Evolutionary conservation across 2,888 invertebrate species (phyloP).

Genomic region (Lasioglossum pauxillum): DNA sequence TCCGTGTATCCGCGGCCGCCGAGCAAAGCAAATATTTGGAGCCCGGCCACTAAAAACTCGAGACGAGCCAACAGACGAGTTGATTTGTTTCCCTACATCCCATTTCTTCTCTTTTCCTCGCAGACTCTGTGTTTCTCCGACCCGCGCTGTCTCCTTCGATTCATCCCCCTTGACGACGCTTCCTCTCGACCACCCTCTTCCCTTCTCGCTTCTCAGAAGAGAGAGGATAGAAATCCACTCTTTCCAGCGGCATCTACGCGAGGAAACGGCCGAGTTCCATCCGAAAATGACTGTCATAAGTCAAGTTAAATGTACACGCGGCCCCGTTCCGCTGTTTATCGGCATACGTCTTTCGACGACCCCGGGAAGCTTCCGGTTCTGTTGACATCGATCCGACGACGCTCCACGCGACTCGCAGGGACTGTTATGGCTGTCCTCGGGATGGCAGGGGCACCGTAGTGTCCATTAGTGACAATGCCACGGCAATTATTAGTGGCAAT

Average conservation of each 20-base stretch:
- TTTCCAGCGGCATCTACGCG: constrained; percentile 16
- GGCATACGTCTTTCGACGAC: constrained; percentile 53
- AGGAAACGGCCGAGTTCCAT: constrained; percentile 58
- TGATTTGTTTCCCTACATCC: constrained; percentile 83
- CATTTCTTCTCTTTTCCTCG: constrained; percentile 67
- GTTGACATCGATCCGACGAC: constrained; percentile 37
- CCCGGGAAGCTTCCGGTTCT: constrained; percentile 44
- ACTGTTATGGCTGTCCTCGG: not conserved
- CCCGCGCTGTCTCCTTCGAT: constrained; percentile 46
- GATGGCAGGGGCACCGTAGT: not conserved
- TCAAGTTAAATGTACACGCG: constrained; percentile 67
- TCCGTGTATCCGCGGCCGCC: constrained; percentile 76
- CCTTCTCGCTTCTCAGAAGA: constrained; percentile 3
- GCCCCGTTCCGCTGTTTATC: constrained; percentile 61
- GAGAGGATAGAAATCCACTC: too few species aligned
- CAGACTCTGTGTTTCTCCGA: not conserved
- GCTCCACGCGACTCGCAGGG: not conserved
- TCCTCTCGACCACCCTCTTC: constrained; percentile 17
- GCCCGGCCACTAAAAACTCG: constrained; percentile 84
- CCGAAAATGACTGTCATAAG: constrained; percentile 70
- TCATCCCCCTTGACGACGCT: constrained; percentile 8
- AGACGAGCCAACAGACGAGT: constrained; percentile 81
- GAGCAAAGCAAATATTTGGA: constrained; percentile 84
- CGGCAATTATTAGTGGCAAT: not conserved
- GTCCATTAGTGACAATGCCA: not conserved